phyloP scores from a whole-genome alignment of 2,113 vertebrate species.

The Onychostruthus taczanowskii region DNA sequence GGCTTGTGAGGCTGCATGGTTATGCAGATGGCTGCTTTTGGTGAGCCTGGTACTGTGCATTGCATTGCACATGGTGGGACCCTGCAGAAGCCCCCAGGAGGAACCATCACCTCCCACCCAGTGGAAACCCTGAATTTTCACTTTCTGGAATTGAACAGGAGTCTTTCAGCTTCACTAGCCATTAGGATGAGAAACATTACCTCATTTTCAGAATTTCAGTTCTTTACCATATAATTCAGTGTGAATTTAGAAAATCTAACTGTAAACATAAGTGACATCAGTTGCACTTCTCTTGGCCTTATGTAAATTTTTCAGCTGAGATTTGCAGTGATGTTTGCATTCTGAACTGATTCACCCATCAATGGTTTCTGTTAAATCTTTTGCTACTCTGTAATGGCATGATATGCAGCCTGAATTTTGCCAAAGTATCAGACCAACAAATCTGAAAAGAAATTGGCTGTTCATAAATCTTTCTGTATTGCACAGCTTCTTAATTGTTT shows the following conservation, averaged over 20 bases:
- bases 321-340: background rate
- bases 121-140: background rate
- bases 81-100: background rate
- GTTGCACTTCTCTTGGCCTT: background rate
- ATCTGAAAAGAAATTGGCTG: background rate
- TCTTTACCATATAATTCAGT: background rate
- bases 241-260: background rate
- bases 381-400: background rate
- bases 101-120: background rate
- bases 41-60: background rate
- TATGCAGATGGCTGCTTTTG: background rate
- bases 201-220: background rate
- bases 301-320: background rate
- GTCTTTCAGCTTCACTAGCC: background rate
- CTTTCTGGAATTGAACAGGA: background rate
- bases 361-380: background rate
- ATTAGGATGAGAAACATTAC: background rate
- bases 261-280: background rate
- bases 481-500: slow-evolving; percentile 26
- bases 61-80: background rate
- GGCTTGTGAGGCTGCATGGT: background rate
- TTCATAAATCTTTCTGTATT: slow-evolving; percentile 12
- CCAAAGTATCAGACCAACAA: background rate
- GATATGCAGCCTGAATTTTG: background rate
- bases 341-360: background rate